phyloP scores from a whole-genome alignment of 2,113 vertebrate species.

The Festucalex cinctus region DNA sequence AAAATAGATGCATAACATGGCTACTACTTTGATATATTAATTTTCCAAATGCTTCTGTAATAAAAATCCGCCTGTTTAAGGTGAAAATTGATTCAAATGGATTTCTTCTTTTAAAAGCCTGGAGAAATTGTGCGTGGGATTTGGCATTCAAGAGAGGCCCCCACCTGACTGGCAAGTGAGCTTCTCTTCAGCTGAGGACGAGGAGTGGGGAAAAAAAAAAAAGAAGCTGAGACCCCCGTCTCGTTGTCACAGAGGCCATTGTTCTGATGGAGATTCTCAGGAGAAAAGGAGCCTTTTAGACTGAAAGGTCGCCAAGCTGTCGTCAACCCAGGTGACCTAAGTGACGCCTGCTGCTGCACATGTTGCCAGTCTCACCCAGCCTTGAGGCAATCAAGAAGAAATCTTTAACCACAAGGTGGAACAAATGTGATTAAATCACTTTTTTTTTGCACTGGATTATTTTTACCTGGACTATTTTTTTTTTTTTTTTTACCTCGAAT shows the following conservation, averaged over 20 bases:
- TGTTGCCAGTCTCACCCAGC: slow-evolving; percentile 17
- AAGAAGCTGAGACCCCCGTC: slow-evolving; percentile 10
- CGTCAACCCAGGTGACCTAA: slow-evolving; percentile 35
- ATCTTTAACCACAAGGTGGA: not conserved
- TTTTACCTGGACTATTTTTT: slow-evolving; percentile 16
- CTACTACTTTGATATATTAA: no score
- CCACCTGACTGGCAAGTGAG: slow-evolving; percentile 24
- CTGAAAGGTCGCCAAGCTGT: slow-evolving; percentile 30
- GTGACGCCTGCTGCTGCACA: slow-evolving; percentile 26
- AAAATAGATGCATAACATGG: no score
- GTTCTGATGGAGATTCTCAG: slow-evolving; percentile 28
- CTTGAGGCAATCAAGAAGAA: not conserved
- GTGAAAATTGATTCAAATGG: not conserved
- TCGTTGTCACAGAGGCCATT: slow-evolving; percentile 41
- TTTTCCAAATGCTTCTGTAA: no score
- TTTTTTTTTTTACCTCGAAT: not conserved
- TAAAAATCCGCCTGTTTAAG: not conserved
- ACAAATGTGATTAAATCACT: not conserved
- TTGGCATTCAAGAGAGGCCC: slow-evolving; percentile 22
- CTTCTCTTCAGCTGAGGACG: slow-evolving; percentile 17
- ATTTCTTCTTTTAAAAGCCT: slow-evolving; percentile 17
- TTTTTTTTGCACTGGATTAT: slow-evolving; percentile 8
- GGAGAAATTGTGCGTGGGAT: slow-evolving; percentile 21
- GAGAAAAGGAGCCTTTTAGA: slow-evolving; percentile 27
- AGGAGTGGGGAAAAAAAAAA: no score